Percentiles rank a stretch among this genome's conserved stretches.
These are phyloP conservation scores for Ceyx melanurus DNA, from an alignment of 2,113 vertebrate species.

Conservation along the genomic window DNA sequence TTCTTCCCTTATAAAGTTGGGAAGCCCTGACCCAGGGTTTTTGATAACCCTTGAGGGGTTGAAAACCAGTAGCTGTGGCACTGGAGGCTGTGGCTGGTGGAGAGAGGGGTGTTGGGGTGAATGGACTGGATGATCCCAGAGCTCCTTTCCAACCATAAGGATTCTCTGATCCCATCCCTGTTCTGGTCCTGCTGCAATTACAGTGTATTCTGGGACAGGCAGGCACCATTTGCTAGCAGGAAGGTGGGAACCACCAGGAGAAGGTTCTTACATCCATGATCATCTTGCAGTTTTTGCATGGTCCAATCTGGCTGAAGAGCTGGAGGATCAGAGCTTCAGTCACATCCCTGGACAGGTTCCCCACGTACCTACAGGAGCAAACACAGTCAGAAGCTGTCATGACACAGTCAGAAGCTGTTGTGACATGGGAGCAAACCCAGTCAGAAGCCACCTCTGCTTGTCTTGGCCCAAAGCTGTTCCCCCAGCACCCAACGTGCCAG, in stretches of 20 bases:
- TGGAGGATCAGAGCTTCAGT: conserved; percentile 97
- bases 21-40: too few relatives aligned
- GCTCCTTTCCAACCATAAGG: too few relatives aligned
- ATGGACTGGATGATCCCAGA: too few relatives aligned
- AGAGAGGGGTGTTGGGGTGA: too few relatives aligned
- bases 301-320: conserved; percentile 97
- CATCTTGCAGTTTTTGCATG: conserved; percentile 99
- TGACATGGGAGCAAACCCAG: conserved; percentile 27
- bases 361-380: conserved; percentile 88
- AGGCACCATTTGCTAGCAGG: rapidly evolving
- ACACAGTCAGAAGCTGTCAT: neutral
- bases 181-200: rapidly evolving
- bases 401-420: too few relatives aligned
- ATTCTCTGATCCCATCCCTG: neutral
- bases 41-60: too few relatives aligned
- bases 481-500: neutral
- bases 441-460: neutral
- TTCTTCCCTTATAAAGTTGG: too few relatives aligned
- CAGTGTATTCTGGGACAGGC: neutral
- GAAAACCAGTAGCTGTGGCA: too few relatives aligned
- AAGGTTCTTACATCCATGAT: conserved; percentile 93
- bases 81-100: too few relatives aligned
- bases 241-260: neutral
- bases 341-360: conserved; percentile 96
- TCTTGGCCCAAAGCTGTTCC: rapidly evolving